These are phyloP conservation scores for Parapsyche elsis DNA, from an alignment of 1,140 invertebrate genomes.

Conservation along the genomic window DNA sequence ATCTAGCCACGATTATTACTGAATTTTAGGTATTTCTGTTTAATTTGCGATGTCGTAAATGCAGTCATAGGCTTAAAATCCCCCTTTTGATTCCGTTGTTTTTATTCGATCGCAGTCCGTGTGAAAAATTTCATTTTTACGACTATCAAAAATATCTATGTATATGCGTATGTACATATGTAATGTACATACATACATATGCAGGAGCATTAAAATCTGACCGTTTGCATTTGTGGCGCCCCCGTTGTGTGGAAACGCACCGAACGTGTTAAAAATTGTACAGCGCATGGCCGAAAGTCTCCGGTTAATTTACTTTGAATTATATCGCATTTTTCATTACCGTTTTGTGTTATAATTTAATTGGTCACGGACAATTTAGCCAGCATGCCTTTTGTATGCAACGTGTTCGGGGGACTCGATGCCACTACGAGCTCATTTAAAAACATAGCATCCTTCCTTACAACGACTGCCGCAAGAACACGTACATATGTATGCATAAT, in stretches of 20 bases:
- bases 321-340: constrained; percentile 53
- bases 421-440: constrained; percentile 24
- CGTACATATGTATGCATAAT: too few species aligned
- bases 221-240: too few species aligned
- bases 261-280: neutral
- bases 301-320: constrained; percentile 50
- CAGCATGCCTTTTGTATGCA: constrained; percentile 42
- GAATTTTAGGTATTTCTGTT: too few species aligned
- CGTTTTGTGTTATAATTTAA: constrained; percentile 55
- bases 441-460: constrained; percentile 44
- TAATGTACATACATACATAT: too few species aligned
- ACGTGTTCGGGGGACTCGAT: constrained; percentile 31
- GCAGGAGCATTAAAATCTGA: too few species aligned
- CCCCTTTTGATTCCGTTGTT: too few species aligned
- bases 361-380: constrained; percentile 55
- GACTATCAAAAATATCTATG: neutral
- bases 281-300: neutral
- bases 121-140: too few species aligned
- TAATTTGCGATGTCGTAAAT: too few species aligned
- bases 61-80: too few species aligned
- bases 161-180: neutral
- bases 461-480: neutral
- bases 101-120: too few species aligned
- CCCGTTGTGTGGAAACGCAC: constrained; percentile 2
- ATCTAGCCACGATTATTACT: too few species aligned